Evolutionary conservation across 2,113 vertebrate genomes (phyloP).

Genomic region (Trematomus loennbergii): DNA sequence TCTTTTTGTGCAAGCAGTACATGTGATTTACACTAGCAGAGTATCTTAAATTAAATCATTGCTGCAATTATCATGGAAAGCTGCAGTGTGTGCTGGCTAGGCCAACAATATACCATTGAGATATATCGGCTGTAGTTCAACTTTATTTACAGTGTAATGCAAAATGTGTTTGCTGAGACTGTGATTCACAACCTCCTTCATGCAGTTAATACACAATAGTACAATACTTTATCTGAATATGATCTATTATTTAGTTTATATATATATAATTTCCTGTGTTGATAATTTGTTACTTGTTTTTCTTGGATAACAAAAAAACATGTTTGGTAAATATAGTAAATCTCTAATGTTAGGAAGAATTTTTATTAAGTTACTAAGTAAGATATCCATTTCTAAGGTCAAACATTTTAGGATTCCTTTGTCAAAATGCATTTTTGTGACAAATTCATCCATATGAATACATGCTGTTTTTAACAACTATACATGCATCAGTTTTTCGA

Average conservation of each 20-base stretch:
- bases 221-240: not conserved
- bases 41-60: not conserved
- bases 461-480: not conserved
- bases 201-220: not conserved
- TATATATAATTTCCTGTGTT: not conserved
- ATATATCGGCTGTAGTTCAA: not conserved
- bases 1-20: conserved; percentile 14
- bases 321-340: not conserved
- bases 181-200: not conserved
- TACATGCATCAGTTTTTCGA: not conserved
- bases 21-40: not conserved
- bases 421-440: not conserved
- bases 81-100: not conserved
- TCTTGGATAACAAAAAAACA: not conserved
- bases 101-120: not conserved
- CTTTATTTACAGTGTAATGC: not conserved
- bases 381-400: not conserved
- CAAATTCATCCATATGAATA: not conserved
- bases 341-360: not conserved
- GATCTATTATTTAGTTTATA: not conserved
- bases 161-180: not conserved
- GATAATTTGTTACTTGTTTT: not conserved
- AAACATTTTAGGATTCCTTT: not conserved
- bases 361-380: no score
- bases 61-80: not conserved